Percentiles rank a stretch among this genome's conserved stretches.
These are phyloP conservation scores for Silurus glanis DNA, from an alignment of 2,113 vertebrate genomes.

Conservation along the genomic window DNA sequence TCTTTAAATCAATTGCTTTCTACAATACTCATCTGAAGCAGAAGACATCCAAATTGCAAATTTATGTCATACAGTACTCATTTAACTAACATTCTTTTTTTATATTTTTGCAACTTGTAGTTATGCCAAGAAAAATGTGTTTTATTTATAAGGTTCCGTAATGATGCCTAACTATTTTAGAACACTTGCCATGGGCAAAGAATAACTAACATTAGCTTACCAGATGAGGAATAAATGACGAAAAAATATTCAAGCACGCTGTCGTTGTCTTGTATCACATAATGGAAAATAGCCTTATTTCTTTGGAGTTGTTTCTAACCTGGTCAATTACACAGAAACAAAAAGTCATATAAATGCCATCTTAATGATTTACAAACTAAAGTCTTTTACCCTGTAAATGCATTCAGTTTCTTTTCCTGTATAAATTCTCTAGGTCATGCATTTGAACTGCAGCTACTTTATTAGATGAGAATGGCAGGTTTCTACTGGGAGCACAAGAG, in stretches of 20 bases:
- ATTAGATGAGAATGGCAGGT: slow-evolving; percentile 13
- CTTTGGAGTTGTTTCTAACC: slow-evolving; percentile 18
- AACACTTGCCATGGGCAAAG: slow-evolving; percentile 46
- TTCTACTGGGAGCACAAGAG: slow-evolving; percentile 7
- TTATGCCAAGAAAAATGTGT: neutral
- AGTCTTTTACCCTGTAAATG: slow-evolving; percentile 2
- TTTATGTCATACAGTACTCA: slow-evolving; percentile 22
- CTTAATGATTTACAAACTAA: slow-evolving; percentile 18
- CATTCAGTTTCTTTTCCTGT: neutral
- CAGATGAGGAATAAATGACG: slow-evolving; percentile 48
- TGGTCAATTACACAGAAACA: slow-evolving; percentile 30
- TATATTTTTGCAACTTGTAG: neutral
- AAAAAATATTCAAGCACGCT: slow-evolving; percentile 39
- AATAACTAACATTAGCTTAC: slow-evolving; percentile 53
- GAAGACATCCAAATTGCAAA: slow-evolving; percentile 1
- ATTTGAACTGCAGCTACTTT: neutral
- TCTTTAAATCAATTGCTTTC: neutral
- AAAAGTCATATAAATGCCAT: neutral
- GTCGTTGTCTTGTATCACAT: slow-evolving; percentile 41
- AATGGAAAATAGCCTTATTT: slow-evolving; percentile 38
- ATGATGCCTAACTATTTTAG: slow-evolving; percentile 55
- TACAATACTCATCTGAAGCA: neutral
- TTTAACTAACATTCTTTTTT: neutral
- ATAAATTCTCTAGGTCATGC: neutral
- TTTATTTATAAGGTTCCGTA: slow-evolving; percentile 54